Conservation (phyloP, 2,888 invertebrate species). For the Nemurella pictetii region DNA sequence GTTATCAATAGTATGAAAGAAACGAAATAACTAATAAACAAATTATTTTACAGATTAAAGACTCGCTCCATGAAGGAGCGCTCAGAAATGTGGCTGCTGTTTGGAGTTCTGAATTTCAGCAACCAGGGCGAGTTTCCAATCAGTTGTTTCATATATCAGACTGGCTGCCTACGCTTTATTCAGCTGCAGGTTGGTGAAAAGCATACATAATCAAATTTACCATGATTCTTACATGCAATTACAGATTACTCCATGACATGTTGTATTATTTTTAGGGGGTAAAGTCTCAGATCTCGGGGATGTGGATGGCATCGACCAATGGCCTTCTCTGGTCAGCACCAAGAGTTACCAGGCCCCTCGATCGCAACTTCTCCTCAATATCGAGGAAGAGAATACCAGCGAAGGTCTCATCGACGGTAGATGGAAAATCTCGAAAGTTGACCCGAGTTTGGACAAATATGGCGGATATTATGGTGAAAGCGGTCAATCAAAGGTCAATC, state of each 20-base stretch:
- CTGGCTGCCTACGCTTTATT: conserved; percentile 75
- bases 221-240: too few species aligned
- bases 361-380: conserved; percentile 52
- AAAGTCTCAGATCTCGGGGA: conserved; percentile 26
- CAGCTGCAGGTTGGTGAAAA: conserved; percentile 49
- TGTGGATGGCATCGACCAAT: conserved; percentile 37
- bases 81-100: conserved; percentile 75
- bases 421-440: conserved; percentile 37
- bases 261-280: conserved; percentile 32
- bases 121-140: conserved; percentile 58
- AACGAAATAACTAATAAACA: too few species aligned
- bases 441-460: conserved; percentile 1
- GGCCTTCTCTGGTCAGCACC: conserved; percentile 2
- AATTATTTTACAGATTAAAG: conserved; percentile 67
- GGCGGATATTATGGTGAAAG: conserved; percentile 28
- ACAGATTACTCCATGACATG: too few species aligned
- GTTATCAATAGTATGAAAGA: too few species aligned
- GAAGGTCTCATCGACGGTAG: conserved; percentile 23
- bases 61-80: conserved; percentile 83
- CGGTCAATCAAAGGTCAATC: conserved; percentile 37
- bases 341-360: background rate
- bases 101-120: conserved; percentile 66
- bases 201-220: too few species aligned
- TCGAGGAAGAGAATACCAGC: conserved; percentile 23
- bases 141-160: conserved; percentile 79